Conservation (phyloP, 2,888 invertebrate genomes). For the Subacronicta megacephala region DNA sequence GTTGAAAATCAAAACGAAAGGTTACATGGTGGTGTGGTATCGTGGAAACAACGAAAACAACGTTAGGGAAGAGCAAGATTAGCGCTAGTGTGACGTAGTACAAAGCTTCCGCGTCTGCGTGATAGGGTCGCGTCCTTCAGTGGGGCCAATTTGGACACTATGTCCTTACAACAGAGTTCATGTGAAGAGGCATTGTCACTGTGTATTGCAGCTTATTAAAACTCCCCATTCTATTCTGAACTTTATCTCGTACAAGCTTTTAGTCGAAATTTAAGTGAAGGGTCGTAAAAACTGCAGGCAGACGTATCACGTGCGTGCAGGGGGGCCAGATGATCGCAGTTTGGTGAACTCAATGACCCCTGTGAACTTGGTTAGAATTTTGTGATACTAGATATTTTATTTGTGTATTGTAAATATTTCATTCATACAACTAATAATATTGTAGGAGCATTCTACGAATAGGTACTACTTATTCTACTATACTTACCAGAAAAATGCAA, state of each 20-base stretch:
- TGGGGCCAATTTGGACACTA: conserved; percentile 77
- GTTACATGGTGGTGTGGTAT: conserved; percentile 50
- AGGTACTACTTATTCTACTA: no score
- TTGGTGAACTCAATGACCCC: conserved; percentile 78
- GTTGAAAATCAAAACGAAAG: conserved; percentile 33
- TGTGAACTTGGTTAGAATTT: conserved; percentile 45
- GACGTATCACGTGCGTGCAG: conserved; percentile 77
- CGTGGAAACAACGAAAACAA: conserved; percentile 64
- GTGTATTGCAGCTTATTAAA: conserved; percentile 69
- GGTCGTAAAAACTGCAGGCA: conserved; percentile 68
- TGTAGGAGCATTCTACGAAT: no score
- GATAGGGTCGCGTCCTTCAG: conserved; percentile 68
- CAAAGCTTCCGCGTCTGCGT: conserved; percentile 85
- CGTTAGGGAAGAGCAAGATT: conserved; percentile 74
- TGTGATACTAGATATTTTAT: no score
- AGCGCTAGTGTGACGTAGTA: conserved; percentile 84
- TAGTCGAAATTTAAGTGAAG: conserved; percentile 44
- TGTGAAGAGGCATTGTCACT: conserved; percentile 66
- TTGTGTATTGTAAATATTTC: no score
- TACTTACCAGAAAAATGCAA: no score
- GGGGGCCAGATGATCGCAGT: conserved; percentile 84
- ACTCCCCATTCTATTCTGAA: conserved; percentile 45
- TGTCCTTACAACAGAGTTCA: conserved; percentile 75
- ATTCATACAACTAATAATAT: no score
- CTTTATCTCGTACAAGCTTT: conserved; percentile 47